These are phyloP conservation scores for Pterocles burchelli DNA, from an alignment of 2,113 vertebrate species.

Conservation along the genomic window DNA sequence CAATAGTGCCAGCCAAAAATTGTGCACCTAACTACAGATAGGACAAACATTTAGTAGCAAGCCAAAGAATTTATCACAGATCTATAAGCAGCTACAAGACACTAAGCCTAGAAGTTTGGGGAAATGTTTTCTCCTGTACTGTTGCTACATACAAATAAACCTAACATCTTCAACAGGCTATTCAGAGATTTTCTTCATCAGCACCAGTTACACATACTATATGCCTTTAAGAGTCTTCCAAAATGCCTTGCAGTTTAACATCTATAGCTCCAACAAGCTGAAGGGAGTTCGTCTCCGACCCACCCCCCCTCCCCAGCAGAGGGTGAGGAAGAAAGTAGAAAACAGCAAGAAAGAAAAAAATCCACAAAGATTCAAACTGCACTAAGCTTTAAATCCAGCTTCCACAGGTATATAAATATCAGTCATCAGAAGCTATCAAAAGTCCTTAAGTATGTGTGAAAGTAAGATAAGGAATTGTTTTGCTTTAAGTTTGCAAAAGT, in stretches of 20 bases:
- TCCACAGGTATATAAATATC: not conserved
- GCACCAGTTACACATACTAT: not conserved
- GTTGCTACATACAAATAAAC: not conserved
- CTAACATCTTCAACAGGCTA: not conserved
- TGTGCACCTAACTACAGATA: constrained; percentile 53
- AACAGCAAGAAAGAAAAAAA: not conserved
- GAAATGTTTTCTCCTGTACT: not conserved
- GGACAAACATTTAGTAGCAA: constrained; percentile 20
- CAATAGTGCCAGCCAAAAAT: constrained; percentile 43
- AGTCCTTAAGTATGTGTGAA: not conserved
- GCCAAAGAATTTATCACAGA: constrained; percentile 64
- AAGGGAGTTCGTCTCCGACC: not conserved
- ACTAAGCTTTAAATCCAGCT: not conserved
- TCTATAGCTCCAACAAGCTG: not conserved
- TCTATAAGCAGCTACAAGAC: constrained; percentile 41
- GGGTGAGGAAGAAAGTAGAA: not conserved
- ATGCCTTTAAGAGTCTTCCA: not conserved
- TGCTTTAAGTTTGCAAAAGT: not conserved
- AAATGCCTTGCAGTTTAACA: constrained; percentile 39
- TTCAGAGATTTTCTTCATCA: not conserved
- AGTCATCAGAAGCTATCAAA: not conserved
- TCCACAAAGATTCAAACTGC: not conserved
- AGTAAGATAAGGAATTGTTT: not conserved
- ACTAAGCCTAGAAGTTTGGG: constrained; percentile 49
- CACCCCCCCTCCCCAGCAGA: not conserved